These are phyloP conservation scores for Montipora efflorescens DNA, from an alignment of 64 coral and sea anemone genomes.

Conservation along the genomic window DNA sequence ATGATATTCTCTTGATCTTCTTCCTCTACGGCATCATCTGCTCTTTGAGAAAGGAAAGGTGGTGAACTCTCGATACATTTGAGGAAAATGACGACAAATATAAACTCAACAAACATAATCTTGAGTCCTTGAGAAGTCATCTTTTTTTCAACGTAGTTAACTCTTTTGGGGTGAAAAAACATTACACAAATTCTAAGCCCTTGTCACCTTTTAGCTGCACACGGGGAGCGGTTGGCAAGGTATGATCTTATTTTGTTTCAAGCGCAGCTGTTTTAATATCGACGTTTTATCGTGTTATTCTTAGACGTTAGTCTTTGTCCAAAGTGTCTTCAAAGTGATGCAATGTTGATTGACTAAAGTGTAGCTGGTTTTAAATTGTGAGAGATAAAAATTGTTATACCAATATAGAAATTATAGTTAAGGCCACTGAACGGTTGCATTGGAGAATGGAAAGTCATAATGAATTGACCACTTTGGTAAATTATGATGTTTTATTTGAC, in stretches of 20 bases:
- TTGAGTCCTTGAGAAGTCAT: not conserved
- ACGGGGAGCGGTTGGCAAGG: too few relatives aligned
- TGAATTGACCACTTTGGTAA: too few relatives aligned
- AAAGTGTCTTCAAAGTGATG: not conserved
- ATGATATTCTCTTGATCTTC: not conserved
- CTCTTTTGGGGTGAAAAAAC: too few relatives aligned
- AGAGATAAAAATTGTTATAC: not conserved
- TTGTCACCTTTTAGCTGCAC: too few relatives aligned
- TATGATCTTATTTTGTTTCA: not conserved
- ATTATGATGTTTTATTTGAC: too few relatives aligned
- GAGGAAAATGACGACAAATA: slow-evolving; percentile 4
- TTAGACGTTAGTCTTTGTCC: not conserved
- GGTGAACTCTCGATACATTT: not conserved
- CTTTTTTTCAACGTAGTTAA: not conserved
- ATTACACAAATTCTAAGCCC: too few relatives aligned
- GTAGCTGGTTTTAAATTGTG: not conserved
- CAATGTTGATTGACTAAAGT: not conserved
- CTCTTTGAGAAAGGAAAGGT: not conserved
- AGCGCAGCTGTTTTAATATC: not conserved
- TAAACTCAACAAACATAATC: not conserved
- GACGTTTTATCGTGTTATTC: not conserved
- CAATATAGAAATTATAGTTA: too few relatives aligned
- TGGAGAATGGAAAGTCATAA: too few relatives aligned
- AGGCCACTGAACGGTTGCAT: too few relatives aligned
- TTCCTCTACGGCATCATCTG: too few relatives aligned